Conservation (phyloP, 2,888 invertebrate species). For the Lomographa bimaculata region DNA sequence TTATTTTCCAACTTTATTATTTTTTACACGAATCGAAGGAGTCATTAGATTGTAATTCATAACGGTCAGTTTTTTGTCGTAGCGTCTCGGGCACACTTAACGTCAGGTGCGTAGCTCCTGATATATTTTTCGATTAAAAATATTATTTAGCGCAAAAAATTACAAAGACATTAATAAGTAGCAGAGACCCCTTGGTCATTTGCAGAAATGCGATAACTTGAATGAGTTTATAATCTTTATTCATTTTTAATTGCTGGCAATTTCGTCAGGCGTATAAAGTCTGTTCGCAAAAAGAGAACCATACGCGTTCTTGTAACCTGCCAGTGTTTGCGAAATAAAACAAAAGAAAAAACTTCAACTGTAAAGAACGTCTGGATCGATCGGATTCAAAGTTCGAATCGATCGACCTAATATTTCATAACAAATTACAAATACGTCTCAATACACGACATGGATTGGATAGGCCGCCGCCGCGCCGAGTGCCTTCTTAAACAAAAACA, state of each 20-base stretch:
- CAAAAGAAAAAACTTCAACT: slow-evolving; percentile 19
- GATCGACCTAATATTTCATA: slow-evolving; percentile 62
- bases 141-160: slow-evolving; percentile 55
- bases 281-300: slow-evolving; percentile 14
- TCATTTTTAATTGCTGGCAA: slow-evolving; percentile 38
- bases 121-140: slow-evolving; percentile 46
- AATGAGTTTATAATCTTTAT: slow-evolving; percentile 42
- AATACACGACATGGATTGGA: slow-evolving; percentile 52
- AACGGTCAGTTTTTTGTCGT: slow-evolving; percentile 71
- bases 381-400: slow-evolving; percentile 36
- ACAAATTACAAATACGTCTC: slow-evolving; percentile 67
- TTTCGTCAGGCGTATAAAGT: slow-evolving; percentile 17
- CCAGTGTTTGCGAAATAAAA: slow-evolving; percentile 15
- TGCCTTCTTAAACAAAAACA: slow-evolving; percentile 56
- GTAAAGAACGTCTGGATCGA: slow-evolving; percentile 21
- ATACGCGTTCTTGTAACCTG: slow-evolving; percentile 6
- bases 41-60: slow-evolving; percentile 76
- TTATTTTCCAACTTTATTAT: slow-evolving; percentile 54
- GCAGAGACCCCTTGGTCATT: slow-evolving; percentile 39
- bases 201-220: slow-evolving; percentile 35
- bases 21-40: slow-evolving; percentile 63
- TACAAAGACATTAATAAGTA: slow-evolving; percentile 42
- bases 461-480: slow-evolving; percentile 45
- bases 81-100: slow-evolving; percentile 39
- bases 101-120: slow-evolving; percentile 60